Base-by-base conservation (phyloP, 1,140 invertebrate species). In the Dendroctonus valens region DNA sequence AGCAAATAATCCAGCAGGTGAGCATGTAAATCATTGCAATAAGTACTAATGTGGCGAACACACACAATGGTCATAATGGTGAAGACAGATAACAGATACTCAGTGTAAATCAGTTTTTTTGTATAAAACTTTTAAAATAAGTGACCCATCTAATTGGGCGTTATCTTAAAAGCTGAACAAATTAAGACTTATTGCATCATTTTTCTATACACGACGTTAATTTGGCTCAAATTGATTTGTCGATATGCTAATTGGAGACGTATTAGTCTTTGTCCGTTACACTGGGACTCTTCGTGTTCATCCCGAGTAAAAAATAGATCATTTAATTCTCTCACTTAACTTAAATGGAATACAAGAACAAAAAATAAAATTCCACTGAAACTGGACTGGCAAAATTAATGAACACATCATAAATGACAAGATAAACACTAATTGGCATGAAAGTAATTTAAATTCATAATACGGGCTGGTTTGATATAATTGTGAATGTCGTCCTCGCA, bases 401-500 rank as follows among this genome's bases (percentile, higher is more conserved):
- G 62, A 65, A 65, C 62, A 65, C 48, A 65, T 65, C 62, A 65
- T 57, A 65, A 65, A 57, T 53, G 62, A 65, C 62, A 65, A 65
- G 62, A 65, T 65, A 65, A 65, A 65, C 44, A 50, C 62, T 65
- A 65, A 65, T 65, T 65, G 62, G 54, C 62, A 65, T 65, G 52
- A 65, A 65, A 55, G 42, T 57, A 57, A 65, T 65, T 65, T 65
- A 65, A 65, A 65, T 65, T 65, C 42, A 58, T 57, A 57, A 65
- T 65, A 57, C 62, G n/a, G 53, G 26, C 53, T 41, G 53, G 38
- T 12, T 37, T 58, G 55, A 42, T 58, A 38, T 57, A 58, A 58
- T 58, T 58, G 55, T 58, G 26, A 58, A 41, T 44, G 12, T 58
- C 14, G 41, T 12, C 7, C 14, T 58, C 55, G 55, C 41, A 54